These are phyloP conservation scores for Tachysurus vachellii DNA, from an alignment of 2,113 vertebrate genomes.

Conservation along the genomic window DNA sequence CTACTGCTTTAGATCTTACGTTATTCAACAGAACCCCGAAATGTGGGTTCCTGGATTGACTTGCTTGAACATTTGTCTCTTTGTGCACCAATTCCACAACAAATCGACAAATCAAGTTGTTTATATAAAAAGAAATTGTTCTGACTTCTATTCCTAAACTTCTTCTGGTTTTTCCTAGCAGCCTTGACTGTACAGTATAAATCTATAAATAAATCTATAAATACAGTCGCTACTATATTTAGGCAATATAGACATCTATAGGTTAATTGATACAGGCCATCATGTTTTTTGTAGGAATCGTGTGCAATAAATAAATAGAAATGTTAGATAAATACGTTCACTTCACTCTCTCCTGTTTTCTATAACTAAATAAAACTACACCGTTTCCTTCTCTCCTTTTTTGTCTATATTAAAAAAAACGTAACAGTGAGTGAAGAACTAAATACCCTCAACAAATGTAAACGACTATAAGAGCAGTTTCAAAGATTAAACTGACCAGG, in stretches of 20 bases:
- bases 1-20: conserved; percentile 6
- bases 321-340: conserved; percentile 1
- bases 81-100: neutral
- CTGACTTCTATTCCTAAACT: neutral
- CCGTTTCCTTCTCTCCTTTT: neutral
- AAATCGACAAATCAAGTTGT: neutral
- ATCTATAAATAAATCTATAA: neutral
- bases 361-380: neutral
- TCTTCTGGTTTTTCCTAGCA: neutral
- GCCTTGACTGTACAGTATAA: neutral
- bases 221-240: neutral
- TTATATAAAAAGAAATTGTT: neutral
- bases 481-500: conserved; percentile 4
- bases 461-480: neutral
- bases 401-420: neutral
- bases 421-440: neutral
- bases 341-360: neutral
- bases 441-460: neutral
- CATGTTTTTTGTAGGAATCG: neutral
- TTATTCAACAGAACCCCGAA: conserved; percentile 16
- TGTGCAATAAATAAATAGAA: neutral
- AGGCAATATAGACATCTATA: no score
- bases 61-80: neutral
- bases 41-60: neutral
- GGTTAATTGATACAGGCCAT: neutral